These are phyloP conservation scores for Flexamia atlantica DNA, from an alignment of 2,888 invertebrate species.

Conservation along the genomic window DNA sequence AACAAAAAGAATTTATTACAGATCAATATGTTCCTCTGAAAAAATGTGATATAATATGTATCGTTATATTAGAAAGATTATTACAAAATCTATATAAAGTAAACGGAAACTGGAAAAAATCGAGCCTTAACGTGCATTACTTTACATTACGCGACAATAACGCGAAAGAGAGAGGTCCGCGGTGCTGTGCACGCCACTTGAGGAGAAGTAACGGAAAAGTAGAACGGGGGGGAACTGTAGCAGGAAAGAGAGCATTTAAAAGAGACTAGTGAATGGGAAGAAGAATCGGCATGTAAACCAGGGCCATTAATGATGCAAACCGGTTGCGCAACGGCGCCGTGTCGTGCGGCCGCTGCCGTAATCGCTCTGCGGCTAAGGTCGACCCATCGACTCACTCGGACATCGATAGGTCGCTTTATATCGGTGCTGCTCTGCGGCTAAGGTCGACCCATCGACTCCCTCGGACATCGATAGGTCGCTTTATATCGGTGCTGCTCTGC, in stretches of 20 bases:
- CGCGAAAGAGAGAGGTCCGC: background rate
- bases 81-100: no score
- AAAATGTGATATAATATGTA: no score
- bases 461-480: background rate
- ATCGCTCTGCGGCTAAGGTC: constrained; percentile 1
- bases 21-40: no score
- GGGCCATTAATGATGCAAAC: constrained; percentile 58
- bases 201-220: constrained; percentile 9
- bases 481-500: background rate
- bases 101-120: no score
- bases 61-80: no score
- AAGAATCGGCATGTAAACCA: constrained; percentile 57
- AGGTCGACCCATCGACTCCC: background rate
- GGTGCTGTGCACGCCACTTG: background rate
- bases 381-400: background rate
- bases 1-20: no score
- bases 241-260: constrained; percentile 47
- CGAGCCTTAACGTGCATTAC: no score
- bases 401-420: background rate
- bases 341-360: background rate
- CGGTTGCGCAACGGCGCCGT: constrained; percentile 6
- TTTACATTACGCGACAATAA: no score
- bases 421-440: background rate
- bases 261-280: constrained; percentile 55
- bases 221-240: constrained; percentile 20